Base-by-base conservation (phyloP, 92 coral and sea anemone genomes). In the Epizoanthus scotinus region DNA sequence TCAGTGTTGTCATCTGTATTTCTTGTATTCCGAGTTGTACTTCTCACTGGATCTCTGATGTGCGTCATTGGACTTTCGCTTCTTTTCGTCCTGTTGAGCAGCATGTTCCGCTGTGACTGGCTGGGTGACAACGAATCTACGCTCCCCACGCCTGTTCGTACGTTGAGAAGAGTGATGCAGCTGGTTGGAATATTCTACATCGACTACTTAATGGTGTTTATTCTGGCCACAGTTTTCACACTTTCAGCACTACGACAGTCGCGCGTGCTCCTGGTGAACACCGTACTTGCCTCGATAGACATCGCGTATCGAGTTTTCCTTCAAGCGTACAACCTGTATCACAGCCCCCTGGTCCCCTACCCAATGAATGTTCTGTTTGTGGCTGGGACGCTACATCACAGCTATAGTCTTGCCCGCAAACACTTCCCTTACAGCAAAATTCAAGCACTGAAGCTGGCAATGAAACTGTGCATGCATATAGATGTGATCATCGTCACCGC, bases 1-100 rank as follows among this genome's bases (percentile, higher is more conserved):
- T 69, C 58, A 3, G 6, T 69, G n/a, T 26, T 69, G 26, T 14
- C 47, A 49, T 69, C 24, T 40, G 21, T 36, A 20, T 69, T 69
- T 10, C 47, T 69, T 28, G 74, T 44, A 58, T 69, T 69, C 58
- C 58, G 74, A 20, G 55, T 69, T 69, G 58, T 69, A 0, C 18
- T 69, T 25, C 74, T 69, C 2, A 47, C 55, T 3, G 74, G 74
- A 13, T 69, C 34, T 1, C 12, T 69, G 4, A 20, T 69, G 5
- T 28, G 56, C 58, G 6, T 69, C 3, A 44, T 47, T 22, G 74
- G 74, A 69, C 47, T 42, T 27, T 1, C 24, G 12, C 19, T 69
- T 7, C 19, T 47, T 4, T 69, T 20, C 34, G 29, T 47, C 50
- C 18, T 49, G 5, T 47, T 69, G 56, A 69, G 15, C 22, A 69